These are phyloP conservation scores for Varanus salvator DNA, from an alignment of 2,113 vertebrate species.

Conservation along the genomic window DNA sequence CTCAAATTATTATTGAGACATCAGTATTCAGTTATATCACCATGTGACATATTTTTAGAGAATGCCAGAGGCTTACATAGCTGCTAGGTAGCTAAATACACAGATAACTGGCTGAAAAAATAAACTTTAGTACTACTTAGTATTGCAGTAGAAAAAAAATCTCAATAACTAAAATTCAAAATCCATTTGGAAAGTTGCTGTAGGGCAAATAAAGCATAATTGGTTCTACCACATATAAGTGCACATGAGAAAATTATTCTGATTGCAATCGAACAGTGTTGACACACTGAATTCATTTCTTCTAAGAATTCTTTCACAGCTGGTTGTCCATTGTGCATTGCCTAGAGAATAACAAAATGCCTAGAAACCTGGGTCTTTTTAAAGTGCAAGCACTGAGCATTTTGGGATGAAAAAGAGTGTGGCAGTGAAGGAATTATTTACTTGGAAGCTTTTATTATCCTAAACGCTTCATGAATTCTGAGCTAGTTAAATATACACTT, in stretches of 20 bases:
- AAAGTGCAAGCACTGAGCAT: slow-evolving; percentile 43
- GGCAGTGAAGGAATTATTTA: slow-evolving; percentile 61
- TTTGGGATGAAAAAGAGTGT: slow-evolving; percentile 50
- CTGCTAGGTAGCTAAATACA: neutral
- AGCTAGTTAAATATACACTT: slow-evolving; percentile 61
- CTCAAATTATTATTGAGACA: neutral
- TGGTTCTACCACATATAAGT: slow-evolving; percentile 20
- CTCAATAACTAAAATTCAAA: slow-evolving; percentile 26
- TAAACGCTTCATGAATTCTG: slow-evolving; percentile 58
- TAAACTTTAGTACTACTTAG: slow-evolving; percentile 31
- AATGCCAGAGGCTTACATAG: slow-evolving; percentile 7
- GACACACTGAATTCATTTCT: slow-evolving; percentile 19
- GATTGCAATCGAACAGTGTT: slow-evolving; percentile 24
- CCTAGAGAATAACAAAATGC: slow-evolving; percentile 54
- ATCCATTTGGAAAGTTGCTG: slow-evolving; percentile 23
- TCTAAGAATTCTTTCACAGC: slow-evolving; percentile 34
- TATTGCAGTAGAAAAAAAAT: slow-evolving; percentile 8
- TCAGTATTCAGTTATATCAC: neutral
- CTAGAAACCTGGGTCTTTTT: slow-evolving; percentile 42
- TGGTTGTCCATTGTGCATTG: slow-evolving; percentile 39
- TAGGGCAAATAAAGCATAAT: slow-evolving; percentile 28
- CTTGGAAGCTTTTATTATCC: slow-evolving; percentile 63
- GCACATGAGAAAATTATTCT: slow-evolving; percentile 35
- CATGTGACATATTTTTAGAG: slow-evolving; percentile 12
- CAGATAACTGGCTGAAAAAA: neutral